Conservation (phyloP, 2,113 vertebrate species). For the Pelusios castaneus region DNA sequence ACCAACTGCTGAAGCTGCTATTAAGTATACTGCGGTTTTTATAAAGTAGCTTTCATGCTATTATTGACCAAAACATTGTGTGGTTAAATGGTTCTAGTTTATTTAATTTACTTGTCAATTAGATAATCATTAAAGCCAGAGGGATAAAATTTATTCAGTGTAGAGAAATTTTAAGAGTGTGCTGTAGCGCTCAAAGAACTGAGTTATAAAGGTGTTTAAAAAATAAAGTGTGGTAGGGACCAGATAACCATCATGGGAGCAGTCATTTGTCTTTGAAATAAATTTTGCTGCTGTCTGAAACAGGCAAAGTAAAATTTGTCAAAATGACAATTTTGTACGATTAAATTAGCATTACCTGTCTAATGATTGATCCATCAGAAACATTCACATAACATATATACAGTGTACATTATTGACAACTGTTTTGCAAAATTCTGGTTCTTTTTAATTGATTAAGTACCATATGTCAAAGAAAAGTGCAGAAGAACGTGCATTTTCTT, state of each 20-base stretch:
- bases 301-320: conserved; percentile 20
- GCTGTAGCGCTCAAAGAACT: conserved; percentile 14
- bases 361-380: conserved; percentile 21
- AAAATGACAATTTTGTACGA: not conserved
- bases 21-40: conserved; percentile 7
- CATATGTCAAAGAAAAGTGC: not conserved
- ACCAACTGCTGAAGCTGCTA: not conserved
- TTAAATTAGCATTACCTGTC: conserved; percentile 23
- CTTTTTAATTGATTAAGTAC: not conserved
- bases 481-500: not conserved
- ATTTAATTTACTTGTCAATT: conserved; percentile 50
- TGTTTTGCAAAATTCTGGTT: conserved; percentile 8
- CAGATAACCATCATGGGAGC: not conserved
- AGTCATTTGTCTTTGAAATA: conserved; percentile 37
- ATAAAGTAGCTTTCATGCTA: conserved; percentile 1
- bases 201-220: conserved; percentile 9
- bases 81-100: conserved; percentile 45
- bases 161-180: conserved; percentile 21
- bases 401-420: not conserved
- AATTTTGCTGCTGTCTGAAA: conserved; percentile 19
- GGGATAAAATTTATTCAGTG: conserved; percentile 21
- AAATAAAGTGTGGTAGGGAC: not conserved
- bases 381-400: not conserved
- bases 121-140: conserved; percentile 37
- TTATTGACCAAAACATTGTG: conserved; percentile 26